phyloP scores from a whole-genome alignment of 2,888 invertebrate genomes.

The Steinernema carpocapsae region DNA sequence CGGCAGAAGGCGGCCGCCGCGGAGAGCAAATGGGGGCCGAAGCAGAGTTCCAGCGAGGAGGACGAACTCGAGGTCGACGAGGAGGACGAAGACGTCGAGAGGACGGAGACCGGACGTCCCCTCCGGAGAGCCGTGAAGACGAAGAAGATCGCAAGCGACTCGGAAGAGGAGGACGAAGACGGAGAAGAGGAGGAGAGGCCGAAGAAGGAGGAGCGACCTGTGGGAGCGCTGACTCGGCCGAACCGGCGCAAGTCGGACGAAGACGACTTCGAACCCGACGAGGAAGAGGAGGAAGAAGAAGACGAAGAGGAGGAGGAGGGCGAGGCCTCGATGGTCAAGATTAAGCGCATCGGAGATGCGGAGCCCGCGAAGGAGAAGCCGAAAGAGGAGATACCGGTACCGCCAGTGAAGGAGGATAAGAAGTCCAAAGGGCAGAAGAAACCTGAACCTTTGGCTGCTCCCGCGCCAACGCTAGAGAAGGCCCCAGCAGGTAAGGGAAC shows the following conservation, averaged over 20 bases:
- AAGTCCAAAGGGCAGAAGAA: neutral
- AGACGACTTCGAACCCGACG: slow-evolving; percentile 37
- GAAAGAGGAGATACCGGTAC: neutral
- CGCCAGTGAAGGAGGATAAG: slow-evolving; percentile 28
- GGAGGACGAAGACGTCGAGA: slow-evolving; percentile 35
- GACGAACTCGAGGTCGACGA: slow-evolving; percentile 40
- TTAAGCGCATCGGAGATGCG: slow-evolving; percentile 31
- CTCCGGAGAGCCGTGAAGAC: slow-evolving; percentile 48
- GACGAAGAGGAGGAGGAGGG: slow-evolving; percentile 39
- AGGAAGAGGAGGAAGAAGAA: slow-evolving; percentile 36
- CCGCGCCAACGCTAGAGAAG: neutral
- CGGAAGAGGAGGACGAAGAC: slow-evolving; percentile 36
- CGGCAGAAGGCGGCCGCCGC: neutral
- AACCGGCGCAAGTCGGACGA: slow-evolving; percentile 24
- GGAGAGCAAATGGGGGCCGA: slow-evolving; percentile 2
- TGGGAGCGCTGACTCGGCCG: slow-evolving; percentile 38
- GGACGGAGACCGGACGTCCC: slow-evolving; percentile 48
- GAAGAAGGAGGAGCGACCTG: slow-evolving; percentile 36
- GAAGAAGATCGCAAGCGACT: slow-evolving; percentile 28
- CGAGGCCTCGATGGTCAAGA: slow-evolving; percentile 31
- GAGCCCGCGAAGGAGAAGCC: slow-evolving; percentile 32
- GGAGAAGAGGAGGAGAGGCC: slow-evolving; percentile 31
- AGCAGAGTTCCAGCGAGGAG: neutral
- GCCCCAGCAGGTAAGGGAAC: too few relatives aligned
- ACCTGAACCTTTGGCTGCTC: neutral